A percentile compares a stretch with the other conserved stretches of the same genome.
Conservation (phyloP, 2,797 vertebrate species). For the Leucoraja ocellata region DNA sequence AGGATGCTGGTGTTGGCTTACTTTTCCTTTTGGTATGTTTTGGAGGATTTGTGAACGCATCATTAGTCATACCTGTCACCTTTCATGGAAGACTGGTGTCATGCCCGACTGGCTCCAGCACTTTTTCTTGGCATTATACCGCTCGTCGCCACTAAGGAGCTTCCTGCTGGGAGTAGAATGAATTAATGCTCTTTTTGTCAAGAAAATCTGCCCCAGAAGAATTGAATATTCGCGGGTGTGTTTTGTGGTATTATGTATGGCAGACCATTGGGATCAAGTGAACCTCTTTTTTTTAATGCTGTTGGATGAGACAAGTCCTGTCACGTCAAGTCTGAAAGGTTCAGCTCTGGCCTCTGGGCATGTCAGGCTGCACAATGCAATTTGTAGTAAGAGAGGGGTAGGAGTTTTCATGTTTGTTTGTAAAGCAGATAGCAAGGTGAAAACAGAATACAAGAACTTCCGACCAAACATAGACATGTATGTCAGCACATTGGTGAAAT, state of each 20-base stretch:
- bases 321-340: slow-evolving; percentile 27
- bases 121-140: too few relatives aligned
- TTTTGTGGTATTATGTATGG: neutral
- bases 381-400: neutral
- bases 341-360: neutral
- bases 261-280: neutral
- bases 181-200: too few relatives aligned
- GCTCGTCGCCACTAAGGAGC: too few relatives aligned
- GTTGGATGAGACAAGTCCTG: neutral
- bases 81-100: too few relatives aligned
- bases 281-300: neutral
- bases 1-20: too few relatives aligned
- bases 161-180: too few relatives aligned
- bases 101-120: too few relatives aligned
- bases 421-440: neutral
- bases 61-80: too few relatives aligned
- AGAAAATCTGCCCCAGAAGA: too few relatives aligned
- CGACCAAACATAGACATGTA: neutral
- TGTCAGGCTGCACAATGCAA: neutral
- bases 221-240: neutral
- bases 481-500: neutral
- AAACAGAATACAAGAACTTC: neutral
- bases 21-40: too few relatives aligned
- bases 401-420: slow-evolving; percentile 11
- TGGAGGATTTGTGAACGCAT: too few relatives aligned